Evolutionary conservation across 2,888 invertebrate genomes (phyloP), one percentile per base, ranked within the genome.

Genomic region (Drosophila ustulata): DNA sequence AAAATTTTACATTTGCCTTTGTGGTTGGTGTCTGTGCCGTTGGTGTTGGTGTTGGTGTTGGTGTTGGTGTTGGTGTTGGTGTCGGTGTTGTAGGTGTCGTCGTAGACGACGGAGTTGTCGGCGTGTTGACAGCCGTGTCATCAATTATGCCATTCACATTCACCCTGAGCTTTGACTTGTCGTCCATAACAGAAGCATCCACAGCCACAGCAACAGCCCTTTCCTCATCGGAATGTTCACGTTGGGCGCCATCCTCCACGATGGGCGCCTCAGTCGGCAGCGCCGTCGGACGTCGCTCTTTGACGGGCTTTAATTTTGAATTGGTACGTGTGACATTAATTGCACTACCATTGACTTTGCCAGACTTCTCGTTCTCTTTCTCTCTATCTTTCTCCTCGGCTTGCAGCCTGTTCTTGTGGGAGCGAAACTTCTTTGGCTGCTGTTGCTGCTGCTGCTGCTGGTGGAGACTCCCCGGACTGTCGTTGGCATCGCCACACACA

Each of bases 271-370:
- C 89, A 9, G 59, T 81, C 18, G 91, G 90, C 61, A 91, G 56
- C 1, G 91, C 90, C 4, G 91, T 91, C 18, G 91, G 90, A 3
- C 91, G 81, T 7, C 91, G 80, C 62, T 88, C 89, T 81, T 89
- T 90, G 77, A 90, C 89, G 55, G 91, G 90, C 63, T 90, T 91
- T 71, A 90, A 77, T 75, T 88, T 90, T 63, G 85, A 71, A 71
- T 64, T 78, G 80, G 67, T 59, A 71, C 81, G 78, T 78, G 72
- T 74, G 76, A 75, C 76, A 77, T 74, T 80, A 82, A 68, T 88
- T 84, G 64, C 82, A 71, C 72, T 73, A 69, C 80, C 78, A 76
- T 71, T 82, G 71, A 66, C 63, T 50, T 61, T 25, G 52, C 49
- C 39, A 30, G 37, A 25, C 56, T 41, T 66, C 25, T 57, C 61